Evolutionary conservation across 2,113 vertebrate genomes (phyloP), one percentile per base, ranked within the genome.

Genomic region (Oceanodroma tethys): DNA sequence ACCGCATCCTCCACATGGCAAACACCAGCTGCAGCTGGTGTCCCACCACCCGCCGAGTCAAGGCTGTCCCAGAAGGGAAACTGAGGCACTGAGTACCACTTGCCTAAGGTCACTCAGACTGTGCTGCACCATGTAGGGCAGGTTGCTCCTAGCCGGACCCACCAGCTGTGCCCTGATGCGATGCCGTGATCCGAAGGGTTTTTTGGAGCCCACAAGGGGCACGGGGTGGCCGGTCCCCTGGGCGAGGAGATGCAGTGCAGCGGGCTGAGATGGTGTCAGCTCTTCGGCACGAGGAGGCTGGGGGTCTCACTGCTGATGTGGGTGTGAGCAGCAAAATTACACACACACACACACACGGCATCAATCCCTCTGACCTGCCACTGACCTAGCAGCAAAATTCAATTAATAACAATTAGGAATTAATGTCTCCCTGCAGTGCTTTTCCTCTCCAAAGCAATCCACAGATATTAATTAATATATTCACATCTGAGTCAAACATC

Each of bases 341-440:
- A 58, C 56, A 72, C 45, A 29, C 22, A 40, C 65, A 32, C 38
- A 56, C 15, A 21, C 30, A 6, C 1, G 1, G 32, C 1, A 0
- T 66, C 82, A 65, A 18, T 13, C 73, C 52, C 59, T 56, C 21
- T 81, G 88, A 81, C 86, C 83, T 34, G 27, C 73, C 73, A 21
- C 73, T 93, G 89, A 95, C 93, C 95, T 45, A 59, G 70, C 81
- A 93, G 91, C 45, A 55, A 72, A 71, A 70, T 70, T 60, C 78
- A 82, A 94, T 95, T 91, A 93, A 85, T 87, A 90, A 30, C 73
- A 87, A 90, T 96, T 86, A 96, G 84, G 48, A 88, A 89, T 93
- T 87, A 94, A 91, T 29, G 32, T 73, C 56, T 53, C 91, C 89
- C 89, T 60, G 90, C 2, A 11, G 90, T 40, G 55, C 55, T 81